These are phyloP conservation scores for Ginglymostoma cirratum DNA, from an alignment of 2,113 vertebrate genomes.

Conservation along the genomic window DNA sequence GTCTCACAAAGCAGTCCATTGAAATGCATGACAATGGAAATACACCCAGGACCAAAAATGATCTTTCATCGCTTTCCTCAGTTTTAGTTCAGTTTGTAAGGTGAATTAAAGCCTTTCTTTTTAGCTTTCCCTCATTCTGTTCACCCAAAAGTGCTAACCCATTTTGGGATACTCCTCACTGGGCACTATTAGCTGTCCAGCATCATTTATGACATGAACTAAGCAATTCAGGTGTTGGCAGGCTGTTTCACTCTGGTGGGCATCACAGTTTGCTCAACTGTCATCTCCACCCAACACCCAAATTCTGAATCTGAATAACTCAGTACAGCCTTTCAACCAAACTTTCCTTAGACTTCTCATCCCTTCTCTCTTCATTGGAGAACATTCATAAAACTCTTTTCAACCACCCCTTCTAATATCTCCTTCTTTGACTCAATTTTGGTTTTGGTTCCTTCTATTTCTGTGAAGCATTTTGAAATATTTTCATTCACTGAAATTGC, in stretches of 20 bases:
- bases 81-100: background rate
- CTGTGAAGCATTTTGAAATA: background rate
- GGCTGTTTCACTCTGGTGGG: background rate
- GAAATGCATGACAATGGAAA: constrained; percentile 1
- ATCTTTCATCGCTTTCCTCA: background rate
- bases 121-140: background rate
- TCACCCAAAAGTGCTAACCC: background rate
- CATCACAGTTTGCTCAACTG: background rate
- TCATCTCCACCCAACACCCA: background rate
- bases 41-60: background rate
- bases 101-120: background rate
- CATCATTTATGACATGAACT: background rate
- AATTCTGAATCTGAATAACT: background rate
- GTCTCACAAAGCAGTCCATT: background rate
- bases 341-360: background rate
- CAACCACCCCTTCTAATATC: background rate
- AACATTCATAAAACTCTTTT: background rate
- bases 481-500: background rate
- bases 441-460: background rate
- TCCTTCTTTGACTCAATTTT: background rate
- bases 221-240: background rate
- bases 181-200: background rate
- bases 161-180: background rate
- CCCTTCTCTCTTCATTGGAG: background rate
- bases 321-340: background rate